Percentiles rank a stretch among this genome's conserved stretches.
Conservation (phyloP, 2,797 vertebrate genomes). For the Gorsachius magnificus region DNA sequence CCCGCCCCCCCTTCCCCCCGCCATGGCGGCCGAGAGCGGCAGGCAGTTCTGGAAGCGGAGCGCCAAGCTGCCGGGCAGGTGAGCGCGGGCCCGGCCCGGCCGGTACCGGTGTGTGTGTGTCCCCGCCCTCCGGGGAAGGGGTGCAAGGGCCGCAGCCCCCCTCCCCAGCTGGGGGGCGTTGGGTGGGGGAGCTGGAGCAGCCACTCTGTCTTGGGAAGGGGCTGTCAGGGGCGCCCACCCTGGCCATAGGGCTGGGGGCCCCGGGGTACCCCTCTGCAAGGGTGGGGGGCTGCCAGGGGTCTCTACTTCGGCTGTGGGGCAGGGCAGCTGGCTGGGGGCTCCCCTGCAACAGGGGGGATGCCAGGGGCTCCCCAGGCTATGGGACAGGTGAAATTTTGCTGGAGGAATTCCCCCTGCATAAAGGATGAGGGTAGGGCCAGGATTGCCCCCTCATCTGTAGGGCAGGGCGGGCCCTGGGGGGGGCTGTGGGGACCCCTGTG, state of each 20-base stretch:
- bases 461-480: not conserved
- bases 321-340: too few species aligned
- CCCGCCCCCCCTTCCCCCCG: constrained; percentile 18
- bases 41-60: constrained; percentile 95
- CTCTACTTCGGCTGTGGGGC: not conserved
- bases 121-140: not conserved
- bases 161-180: too few species aligned
- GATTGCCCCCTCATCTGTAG: not conserved
- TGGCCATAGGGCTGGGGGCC: not conserved
- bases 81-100: constrained; percentile 13
- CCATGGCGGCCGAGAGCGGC: constrained; percentile 91
- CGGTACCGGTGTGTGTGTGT: not conserved
- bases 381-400: not conserved
- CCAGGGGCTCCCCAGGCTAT: not conserved
- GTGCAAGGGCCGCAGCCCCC: not conserved
- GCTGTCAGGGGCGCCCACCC: not conserved
- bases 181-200: not conserved
- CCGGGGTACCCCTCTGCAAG: too few species aligned
- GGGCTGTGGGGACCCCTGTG: not conserved
- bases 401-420: fast-evolving
- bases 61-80: constrained; percentile 93
- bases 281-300: fast-evolving
- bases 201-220: not conserved
- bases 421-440: not conserved
- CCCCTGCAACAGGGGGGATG: too few species aligned